Conservation (phyloP, 1,140 invertebrate genomes). For the Drosophila varians region DNA sequence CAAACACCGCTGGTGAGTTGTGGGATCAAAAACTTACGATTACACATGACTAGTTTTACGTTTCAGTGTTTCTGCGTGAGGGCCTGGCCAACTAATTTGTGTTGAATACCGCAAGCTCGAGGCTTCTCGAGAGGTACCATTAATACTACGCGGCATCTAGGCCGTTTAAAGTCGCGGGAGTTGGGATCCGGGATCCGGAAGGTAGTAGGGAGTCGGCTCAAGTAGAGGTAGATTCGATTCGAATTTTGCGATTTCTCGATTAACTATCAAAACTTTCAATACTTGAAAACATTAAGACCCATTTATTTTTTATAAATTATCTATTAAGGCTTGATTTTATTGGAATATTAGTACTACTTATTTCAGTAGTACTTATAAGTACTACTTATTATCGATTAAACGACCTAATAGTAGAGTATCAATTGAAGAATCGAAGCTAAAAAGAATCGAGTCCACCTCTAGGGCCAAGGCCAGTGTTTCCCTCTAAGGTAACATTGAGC, state of each 20-base stretch:
- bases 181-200: not conserved
- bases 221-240: too few species aligned
- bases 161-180: not conserved
- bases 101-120: not conserved
- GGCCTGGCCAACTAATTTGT: constrained; percentile 5
- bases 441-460: too few species aligned
- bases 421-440: too few species aligned
- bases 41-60: constrained; percentile 15
- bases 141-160: constrained; percentile 17
- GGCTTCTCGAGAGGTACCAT: not conserved
- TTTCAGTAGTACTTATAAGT: too few species aligned
- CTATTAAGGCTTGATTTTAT: too few species aligned
- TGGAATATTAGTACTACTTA: too few species aligned
- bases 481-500: not conserved
- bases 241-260: too few species aligned
- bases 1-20: constrained; percentile 20
- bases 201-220: not conserved
- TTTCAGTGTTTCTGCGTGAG: not conserved
- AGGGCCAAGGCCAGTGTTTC: not conserved
- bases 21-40: constrained; percentile 1
- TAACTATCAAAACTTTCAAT: too few species aligned
- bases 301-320: too few species aligned
- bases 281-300: too few species aligned
- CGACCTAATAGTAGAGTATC: too few species aligned
- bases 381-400: too few species aligned